A percentile compares a stretch with the other conserved stretches of the same genome.
These are phyloP conservation scores for Montipora capitata DNA, from an alignment of 92 coral and sea anemone species.

Conservation along the genomic window DNA sequence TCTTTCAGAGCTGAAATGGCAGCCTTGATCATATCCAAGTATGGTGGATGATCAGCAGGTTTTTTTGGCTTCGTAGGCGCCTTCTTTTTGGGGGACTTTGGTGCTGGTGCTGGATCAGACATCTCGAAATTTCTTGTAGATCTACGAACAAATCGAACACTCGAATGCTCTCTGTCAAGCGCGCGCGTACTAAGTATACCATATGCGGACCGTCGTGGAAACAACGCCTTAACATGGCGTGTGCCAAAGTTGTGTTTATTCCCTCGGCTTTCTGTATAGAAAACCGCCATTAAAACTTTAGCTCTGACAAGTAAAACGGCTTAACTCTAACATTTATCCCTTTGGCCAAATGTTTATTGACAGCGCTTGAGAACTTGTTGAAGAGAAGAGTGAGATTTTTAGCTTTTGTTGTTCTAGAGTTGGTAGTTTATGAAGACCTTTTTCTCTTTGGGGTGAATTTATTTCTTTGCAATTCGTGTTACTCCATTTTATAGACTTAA, in stretches of 20 bases:
- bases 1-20: constrained; percentile 73
- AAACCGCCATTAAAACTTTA: neutral
- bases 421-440: neutral
- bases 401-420: neutral
- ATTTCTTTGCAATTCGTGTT: neutral
- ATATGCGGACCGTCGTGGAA: constrained; percentile 21
- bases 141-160: neutral
- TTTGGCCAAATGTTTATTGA: neutral
- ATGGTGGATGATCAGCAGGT: constrained; percentile 70
- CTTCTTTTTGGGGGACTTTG: constrained; percentile 59
- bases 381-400: neutral
- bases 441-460: neutral
- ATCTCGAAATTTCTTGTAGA: neutral
- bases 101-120: constrained; percentile 34
- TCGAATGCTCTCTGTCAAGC: neutral
- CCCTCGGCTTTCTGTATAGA: neutral
- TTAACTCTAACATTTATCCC: neutral
- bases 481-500: neutral
- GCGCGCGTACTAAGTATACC: neutral
- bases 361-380: too few species aligned
- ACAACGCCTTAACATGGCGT: constrained; percentile 6
- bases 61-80: constrained; percentile 24
- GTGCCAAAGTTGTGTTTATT: constrained; percentile 1
- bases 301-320: neutral
- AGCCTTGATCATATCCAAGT: constrained; percentile 74